A percentile compares a stretch with the other conserved stretches of the same genome.
Evolutionary conservation across 1,140 invertebrate species (phyloP).

Genomic region (Pararge aegeria): DNA sequence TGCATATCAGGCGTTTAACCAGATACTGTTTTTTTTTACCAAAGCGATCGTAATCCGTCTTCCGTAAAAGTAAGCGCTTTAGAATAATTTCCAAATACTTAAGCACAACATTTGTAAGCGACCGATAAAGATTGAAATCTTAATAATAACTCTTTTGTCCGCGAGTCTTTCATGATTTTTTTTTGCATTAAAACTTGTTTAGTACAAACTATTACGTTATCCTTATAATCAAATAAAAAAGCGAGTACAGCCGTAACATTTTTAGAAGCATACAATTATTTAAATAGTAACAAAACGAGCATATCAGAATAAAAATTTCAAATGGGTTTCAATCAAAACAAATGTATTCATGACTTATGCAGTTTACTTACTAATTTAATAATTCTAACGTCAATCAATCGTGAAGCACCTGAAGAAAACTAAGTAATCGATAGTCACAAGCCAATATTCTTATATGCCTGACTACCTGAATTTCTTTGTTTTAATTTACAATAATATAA

Average conservation of each 20-base stretch:
- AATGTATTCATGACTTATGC: slow-evolving; percentile 32
- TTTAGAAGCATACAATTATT: slow-evolving; percentile 2
- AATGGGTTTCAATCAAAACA: not conserved
- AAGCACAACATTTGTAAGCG: too few species aligned
- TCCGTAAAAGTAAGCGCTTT: too few species aligned
- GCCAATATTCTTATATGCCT: not conserved
- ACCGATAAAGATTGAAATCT: too few species aligned
- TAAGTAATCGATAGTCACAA: slow-evolving; percentile 38
- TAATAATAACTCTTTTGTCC: too few species aligned
- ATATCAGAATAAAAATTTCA: slow-evolving; percentile 8
- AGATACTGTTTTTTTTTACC: too few species aligned
- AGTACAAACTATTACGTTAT: not conserved
- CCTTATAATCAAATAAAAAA: not conserved
- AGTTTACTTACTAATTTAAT: slow-evolving; percentile 28
- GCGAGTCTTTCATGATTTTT: too few species aligned
- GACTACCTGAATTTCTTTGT: too few species aligned
- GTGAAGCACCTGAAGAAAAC: slow-evolving; percentile 59
- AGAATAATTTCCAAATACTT: too few species aligned
- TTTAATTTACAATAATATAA: too few species aligned
- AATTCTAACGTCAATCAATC: slow-evolving; percentile 50
- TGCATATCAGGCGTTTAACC: too few species aligned
- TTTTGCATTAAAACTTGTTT: too few species aligned
- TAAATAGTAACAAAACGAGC: slow-evolving; percentile 12
- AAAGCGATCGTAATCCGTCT: too few species aligned
- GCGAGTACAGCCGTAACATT: not conserved